Evolutionary conservation across 2,888 invertebrate species (phyloP).

Genomic region (Xestia c-nigrum): DNA sequence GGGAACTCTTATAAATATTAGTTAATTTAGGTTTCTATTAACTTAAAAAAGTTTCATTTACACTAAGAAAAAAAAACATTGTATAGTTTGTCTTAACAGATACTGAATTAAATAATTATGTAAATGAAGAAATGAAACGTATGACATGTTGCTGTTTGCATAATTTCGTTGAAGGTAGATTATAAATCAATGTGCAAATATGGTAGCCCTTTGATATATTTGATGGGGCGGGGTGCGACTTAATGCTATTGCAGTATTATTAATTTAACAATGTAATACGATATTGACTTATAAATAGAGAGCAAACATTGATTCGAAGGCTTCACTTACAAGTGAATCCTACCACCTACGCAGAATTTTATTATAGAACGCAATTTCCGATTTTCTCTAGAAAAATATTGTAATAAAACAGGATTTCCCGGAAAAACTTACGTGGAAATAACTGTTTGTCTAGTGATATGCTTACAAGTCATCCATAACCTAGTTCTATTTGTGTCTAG

Average conservation of each 20-base stretch:
- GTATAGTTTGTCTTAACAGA: background rate
- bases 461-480: slow-evolving; percentile 65
- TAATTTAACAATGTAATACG: slow-evolving; percentile 10
- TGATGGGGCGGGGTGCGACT: slow-evolving; percentile 17
- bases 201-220: slow-evolving; percentile 33
- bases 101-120: slow-evolving; percentile 3
- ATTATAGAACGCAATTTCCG: slow-evolving; percentile 6
- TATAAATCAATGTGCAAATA: slow-evolving; percentile 22
- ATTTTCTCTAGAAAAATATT: slow-evolving; percentile 20
- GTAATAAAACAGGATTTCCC: background rate
- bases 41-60: background rate
- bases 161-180: slow-evolving; percentile 5
- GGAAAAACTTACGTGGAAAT: slow-evolving; percentile 2
- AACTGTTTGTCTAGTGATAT: slow-evolving; percentile 56
- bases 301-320: background rate
- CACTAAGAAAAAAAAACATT: background rate
- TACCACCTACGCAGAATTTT: slow-evolving; percentile 5
- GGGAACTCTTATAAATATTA: background rate
- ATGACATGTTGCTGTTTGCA: slow-evolving; percentile 16
- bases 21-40: background rate
- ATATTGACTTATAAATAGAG: slow-evolving; percentile 10
- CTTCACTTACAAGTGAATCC: slow-evolving; percentile 3
- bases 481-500: slow-evolving; percentile 52
- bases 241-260: slow-evolving; percentile 11
- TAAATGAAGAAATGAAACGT: slow-evolving; percentile 38